Percentiles rank a stretch among this genome's conserved stretches.
Evolutionary conservation across 2,888 invertebrate species (phyloP).

Genomic region (Rhyacophila evoluta): DNA sequence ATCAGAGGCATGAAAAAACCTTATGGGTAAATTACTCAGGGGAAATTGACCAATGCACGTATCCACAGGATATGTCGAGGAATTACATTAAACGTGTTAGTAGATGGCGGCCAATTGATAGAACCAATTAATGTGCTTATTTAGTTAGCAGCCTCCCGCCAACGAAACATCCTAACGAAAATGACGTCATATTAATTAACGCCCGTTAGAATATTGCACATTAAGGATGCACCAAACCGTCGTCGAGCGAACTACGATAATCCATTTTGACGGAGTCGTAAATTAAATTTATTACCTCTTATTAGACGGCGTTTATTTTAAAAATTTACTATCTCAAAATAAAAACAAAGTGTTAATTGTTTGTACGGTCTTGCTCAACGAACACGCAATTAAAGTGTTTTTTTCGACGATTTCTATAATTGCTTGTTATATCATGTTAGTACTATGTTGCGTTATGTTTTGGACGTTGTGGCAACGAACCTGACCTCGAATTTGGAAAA

Average conservation of each 20-base stretch:
- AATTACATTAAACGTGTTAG: neutral
- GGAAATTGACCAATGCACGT: neutral
- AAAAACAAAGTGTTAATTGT: slow-evolving; percentile 21
- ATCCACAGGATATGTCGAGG: slow-evolving; percentile 13
- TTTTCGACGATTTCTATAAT: neutral
- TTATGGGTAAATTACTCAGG: neutral
- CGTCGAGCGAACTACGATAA: neutral
- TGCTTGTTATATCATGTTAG: neutral
- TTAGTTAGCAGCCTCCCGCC: neutral
- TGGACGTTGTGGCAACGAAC: neutral
- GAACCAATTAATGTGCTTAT: neutral
- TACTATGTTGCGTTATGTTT: neutral
- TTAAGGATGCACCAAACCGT: slow-evolving; percentile 4
- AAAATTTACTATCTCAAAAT: neutral
- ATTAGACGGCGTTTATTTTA: neutral
- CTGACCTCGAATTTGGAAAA: neutral
- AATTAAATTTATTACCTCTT: neutral
- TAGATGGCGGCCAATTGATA: neutral
- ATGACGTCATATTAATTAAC: neutral
- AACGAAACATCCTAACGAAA: neutral
- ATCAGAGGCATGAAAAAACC: neutral
- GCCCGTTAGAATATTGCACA: slow-evolving; percentile 4
- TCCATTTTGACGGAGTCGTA: neutral
- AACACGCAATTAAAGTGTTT: neutral
- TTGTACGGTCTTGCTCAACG: neutral